phyloP scores from a whole-genome alignment of 1,140 invertebrate species.

The Tenebrio molitor region DNA sequence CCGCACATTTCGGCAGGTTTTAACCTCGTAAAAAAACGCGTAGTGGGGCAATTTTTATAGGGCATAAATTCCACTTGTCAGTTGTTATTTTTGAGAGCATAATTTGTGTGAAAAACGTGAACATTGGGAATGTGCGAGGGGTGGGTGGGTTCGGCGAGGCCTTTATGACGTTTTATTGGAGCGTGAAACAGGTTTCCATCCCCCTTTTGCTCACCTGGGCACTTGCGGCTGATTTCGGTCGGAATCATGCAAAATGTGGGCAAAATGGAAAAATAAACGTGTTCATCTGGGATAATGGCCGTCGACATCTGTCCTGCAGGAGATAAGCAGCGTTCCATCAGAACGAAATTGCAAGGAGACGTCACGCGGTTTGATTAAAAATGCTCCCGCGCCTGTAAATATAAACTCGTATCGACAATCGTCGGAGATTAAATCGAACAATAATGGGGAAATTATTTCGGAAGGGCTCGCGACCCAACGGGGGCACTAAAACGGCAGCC shows the following conservation, averaged over 20 bases:
- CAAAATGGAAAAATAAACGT: neutral
- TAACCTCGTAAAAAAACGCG: conserved; percentile 23
- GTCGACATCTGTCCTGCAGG: neutral
- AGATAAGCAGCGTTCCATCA: neutral
- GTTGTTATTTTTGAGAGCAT: conserved; percentile 21
- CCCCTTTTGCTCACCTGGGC: conserved; percentile 24
- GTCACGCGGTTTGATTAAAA: no score
- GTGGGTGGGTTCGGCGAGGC: conserved; percentile 4
- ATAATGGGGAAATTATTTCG: no score
- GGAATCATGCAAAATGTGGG: conserved; percentile 15
- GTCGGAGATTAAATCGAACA: no score
- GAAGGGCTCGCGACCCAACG: no score
- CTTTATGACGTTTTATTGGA: conserved; percentile 26
- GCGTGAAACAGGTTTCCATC: conserved; percentile 31
- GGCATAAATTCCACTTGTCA: conserved; percentile 18
- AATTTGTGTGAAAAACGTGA: conserved; percentile 28
- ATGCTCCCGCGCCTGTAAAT: no score
- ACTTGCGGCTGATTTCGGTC: conserved; percentile 1
- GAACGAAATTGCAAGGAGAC: no score
- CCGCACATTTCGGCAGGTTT: conserved; percentile 17
- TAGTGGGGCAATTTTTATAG: conserved; percentile 21
- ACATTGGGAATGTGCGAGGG: conserved; percentile 15
- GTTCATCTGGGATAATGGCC: neutral
- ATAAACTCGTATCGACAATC: no score
- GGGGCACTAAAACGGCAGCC: neutral